phyloP scores from a whole-genome alignment of 2,888 invertebrate genomes.

The Tigriopus californicus region DNA sequence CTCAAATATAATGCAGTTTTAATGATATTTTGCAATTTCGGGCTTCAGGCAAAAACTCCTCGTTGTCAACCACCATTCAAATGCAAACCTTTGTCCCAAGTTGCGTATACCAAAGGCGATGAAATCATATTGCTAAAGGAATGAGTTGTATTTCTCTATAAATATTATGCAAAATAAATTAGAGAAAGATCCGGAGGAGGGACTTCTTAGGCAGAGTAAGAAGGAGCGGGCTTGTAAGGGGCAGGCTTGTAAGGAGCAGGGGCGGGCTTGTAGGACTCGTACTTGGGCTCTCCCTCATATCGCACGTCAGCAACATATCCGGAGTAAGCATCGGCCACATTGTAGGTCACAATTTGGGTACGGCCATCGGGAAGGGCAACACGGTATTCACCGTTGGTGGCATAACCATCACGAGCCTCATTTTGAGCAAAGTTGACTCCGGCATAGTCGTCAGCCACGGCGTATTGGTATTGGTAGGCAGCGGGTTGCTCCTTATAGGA shows the following conservation, averaged over 20 bases:
- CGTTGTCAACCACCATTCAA: too few species aligned
- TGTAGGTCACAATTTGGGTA: conserved; percentile 1
- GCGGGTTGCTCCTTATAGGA: not conserved
- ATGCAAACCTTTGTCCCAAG: too few species aligned
- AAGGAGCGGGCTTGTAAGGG: not conserved
- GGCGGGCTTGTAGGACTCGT: conserved; percentile 8
- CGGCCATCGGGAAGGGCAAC: conserved; percentile 9
- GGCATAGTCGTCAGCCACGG: conserved; percentile 10
- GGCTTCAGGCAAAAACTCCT: too few species aligned
- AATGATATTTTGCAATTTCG: too few species aligned
- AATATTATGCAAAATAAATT: not conserved
- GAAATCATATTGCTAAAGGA: not conserved
- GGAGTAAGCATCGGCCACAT: conserved; percentile 9
- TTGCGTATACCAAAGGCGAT: too few species aligned
- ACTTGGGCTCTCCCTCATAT: conserved; percentile 3
- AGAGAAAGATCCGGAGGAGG: not conserved
- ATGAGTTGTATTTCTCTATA: not conserved
- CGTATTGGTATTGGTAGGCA: conserved; percentile 8
- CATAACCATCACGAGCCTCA: conserved; percentile 1
- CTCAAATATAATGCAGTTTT: too few species aligned
- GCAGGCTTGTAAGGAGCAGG: not conserved
- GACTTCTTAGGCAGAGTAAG: not conserved
- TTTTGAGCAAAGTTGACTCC: conserved; percentile 2
- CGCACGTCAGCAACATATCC: conserved; percentile 11
- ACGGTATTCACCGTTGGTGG: conserved; percentile 8